Evolutionary conservation across 2,888 invertebrate species (phyloP).

Genomic region (Cheilosia pagana): DNA sequence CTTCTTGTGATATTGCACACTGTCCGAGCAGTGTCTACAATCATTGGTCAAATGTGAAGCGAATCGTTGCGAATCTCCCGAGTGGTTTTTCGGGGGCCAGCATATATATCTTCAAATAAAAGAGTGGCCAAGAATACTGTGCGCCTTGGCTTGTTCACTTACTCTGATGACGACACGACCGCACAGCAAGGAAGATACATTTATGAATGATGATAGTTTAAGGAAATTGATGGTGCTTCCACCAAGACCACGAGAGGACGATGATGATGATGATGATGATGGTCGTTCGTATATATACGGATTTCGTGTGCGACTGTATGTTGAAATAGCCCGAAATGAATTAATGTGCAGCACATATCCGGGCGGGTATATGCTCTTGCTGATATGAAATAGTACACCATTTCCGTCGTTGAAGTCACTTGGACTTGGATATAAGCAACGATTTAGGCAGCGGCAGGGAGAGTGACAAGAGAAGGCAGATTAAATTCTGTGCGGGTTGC

Average conservation of each 20-base stretch:
- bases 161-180: constrained; percentile 4
- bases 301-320: not conserved
- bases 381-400: constrained; percentile 37
- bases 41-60: constrained; percentile 49
- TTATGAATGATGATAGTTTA: constrained; percentile 67
- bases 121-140: constrained; percentile 13
- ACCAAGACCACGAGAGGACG: not conserved
- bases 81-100: constrained; percentile 14
- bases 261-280: constrained; percentile 24
- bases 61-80: constrained; percentile 11
- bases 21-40: constrained; percentile 15
- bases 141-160: constrained; percentile 33
- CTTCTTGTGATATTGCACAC: not conserved
- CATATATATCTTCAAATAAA: constrained; percentile 27
- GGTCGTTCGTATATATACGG: not conserved
- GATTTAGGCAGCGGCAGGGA: not conserved
- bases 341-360: constrained; percentile 26
- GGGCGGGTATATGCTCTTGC: not conserved
- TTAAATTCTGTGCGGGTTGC: too few species aligned
- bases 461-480: not conserved
- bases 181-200: constrained; percentile 50
- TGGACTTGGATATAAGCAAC: not conserved
- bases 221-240: constrained; percentile 59
- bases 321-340: constrained; percentile 16
- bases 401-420: constrained; percentile 22